Base-by-base conservation (phyloP, 1,140 invertebrate species). In the Zaprionus davidi region DNA sequence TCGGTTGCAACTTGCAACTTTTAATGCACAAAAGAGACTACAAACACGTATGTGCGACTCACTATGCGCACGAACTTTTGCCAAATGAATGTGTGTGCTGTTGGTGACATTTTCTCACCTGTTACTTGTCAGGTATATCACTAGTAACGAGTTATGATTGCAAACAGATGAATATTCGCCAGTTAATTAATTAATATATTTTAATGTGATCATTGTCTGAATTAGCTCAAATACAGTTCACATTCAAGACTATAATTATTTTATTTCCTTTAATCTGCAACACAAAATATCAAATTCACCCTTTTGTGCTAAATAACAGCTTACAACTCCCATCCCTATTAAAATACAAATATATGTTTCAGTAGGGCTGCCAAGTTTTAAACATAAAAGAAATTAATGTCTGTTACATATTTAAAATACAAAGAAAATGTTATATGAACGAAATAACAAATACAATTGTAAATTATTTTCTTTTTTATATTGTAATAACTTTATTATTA, bases 41-140 rank as follows among this genome's bases (percentile, higher is more conserved):
- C 20, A 51, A 51, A 24, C 46, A 51, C 46, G 46, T 24, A 51
- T 24, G 17, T 26, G 41, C 11, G 36, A 46, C 67, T 53, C 51
- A 36, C 49, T 60, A 55, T 55, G 59, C 76, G 36, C 60, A 59
- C 59, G 46, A 62, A 56, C 55, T 55, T 24, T 1, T 62, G 20
- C 17, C 1, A 22, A 22, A 24, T 13, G 9, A 17, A 20, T 49
- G 20, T 51, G 11, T 13, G 41, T 17, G 41, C 41, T n/a, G n/a
- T 5, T 6, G 20, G 20, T 24, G 20, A 51, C 20, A 24, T 13
- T 24, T 12, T 22, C 20, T 12, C 11, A 51, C 46, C 46, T 51
- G 46, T 13, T 51, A 24, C 46, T 51, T 51, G 3, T 51, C 46
- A 22, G 11, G 46, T 22, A 17, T 51, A 51, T 13, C 11, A 24